Evolutionary conservation across 1,140 invertebrate species (phyloP).

Genomic region (Ephestia elutella): DNA sequence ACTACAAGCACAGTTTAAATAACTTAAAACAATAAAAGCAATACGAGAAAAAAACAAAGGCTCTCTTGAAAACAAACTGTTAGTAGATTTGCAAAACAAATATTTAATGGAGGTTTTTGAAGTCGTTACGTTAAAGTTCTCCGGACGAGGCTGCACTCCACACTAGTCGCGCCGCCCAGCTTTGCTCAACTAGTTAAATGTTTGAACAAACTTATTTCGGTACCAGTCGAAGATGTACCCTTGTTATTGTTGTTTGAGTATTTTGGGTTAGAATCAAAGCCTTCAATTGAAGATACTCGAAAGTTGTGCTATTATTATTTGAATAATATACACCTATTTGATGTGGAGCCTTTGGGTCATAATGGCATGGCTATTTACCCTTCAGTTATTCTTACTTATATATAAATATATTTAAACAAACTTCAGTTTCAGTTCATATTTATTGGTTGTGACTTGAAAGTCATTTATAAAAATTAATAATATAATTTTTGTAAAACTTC

Average conservation of each 20-base stretch:
- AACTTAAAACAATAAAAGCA: too few species aligned
- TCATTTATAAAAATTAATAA: too few species aligned
- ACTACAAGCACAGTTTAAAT: too few species aligned
- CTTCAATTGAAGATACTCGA: neutral
- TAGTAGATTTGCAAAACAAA: slow-evolving; percentile 23
- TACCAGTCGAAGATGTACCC: slow-evolving; percentile 46
- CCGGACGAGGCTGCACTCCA: slow-evolving; percentile 34
- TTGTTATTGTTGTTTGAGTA: slow-evolving; percentile 56
- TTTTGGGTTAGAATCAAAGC: slow-evolving; percentile 20
- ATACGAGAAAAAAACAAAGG: too few species aligned
- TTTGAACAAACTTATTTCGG: slow-evolving; percentile 62
- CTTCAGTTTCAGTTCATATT: too few species aligned
- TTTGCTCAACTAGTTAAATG: slow-evolving; percentile 66
- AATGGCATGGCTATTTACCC: too few species aligned
- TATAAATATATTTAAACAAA: too few species aligned
- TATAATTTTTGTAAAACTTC: too few species aligned
- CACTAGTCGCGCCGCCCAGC: slow-evolving; percentile 49
- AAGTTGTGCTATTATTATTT: neutral
- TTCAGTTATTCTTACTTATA: too few species aligned
- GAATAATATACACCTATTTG: neutral
- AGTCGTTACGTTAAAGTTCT: slow-evolving; percentile 50
- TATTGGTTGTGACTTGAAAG: too few species aligned
- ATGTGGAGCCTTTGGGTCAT: too few species aligned
- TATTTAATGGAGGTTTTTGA: slow-evolving; percentile 44
- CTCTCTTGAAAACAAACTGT: too few species aligned